These are phyloP conservation scores for Gastracanthus pulcherrimus DNA, from an alignment of 2,888 invertebrate genomes.

Conservation along the genomic window DNA sequence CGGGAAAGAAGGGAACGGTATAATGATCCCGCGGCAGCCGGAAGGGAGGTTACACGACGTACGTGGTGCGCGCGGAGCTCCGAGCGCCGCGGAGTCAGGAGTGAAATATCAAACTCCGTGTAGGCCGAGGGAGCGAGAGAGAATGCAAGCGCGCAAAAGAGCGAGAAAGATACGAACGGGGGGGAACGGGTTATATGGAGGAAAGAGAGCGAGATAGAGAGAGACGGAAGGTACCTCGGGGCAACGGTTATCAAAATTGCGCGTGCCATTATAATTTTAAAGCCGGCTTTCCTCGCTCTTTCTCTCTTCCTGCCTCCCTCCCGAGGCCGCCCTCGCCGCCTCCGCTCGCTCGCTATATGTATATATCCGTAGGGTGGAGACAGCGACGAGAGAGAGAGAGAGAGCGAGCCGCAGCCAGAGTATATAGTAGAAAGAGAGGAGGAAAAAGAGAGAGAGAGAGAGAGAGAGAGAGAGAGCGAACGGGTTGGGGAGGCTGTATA, in stretches of 20 bases:
- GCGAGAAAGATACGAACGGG: background rate
- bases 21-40: constrained; percentile 60
- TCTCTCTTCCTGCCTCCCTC: constrained; percentile 34
- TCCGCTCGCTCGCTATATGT: constrained; percentile 60
- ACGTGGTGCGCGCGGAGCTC: constrained; percentile 40
- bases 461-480: constrained; percentile 45
- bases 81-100: constrained; percentile 53
- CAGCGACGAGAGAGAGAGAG: constrained; percentile 52
- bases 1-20: constrained; percentile 55
- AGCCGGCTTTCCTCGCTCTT: constrained; percentile 74
- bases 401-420: constrained; percentile 55
- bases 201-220: constrained; percentile 39
- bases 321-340: constrained; percentile 57
- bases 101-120: constrained; percentile 68
- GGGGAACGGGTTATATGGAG: background rate
- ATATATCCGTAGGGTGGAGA: constrained; percentile 63
- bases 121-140: constrained; percentile 19
- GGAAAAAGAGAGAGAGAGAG: constrained; percentile 59
- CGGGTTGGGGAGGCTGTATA: constrained; percentile 16
- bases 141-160: background rate
- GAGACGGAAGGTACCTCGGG: constrained; percentile 64
- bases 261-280: constrained; percentile 77
- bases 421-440: constrained; percentile 56
- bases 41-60: constrained; percentile 58
- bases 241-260: constrained; percentile 77